These are phyloP conservation scores for Tamandua tetradactyla DNA, from an alignment of 2,797 vertebrate genomes.

Conservation along the genomic window DNA sequence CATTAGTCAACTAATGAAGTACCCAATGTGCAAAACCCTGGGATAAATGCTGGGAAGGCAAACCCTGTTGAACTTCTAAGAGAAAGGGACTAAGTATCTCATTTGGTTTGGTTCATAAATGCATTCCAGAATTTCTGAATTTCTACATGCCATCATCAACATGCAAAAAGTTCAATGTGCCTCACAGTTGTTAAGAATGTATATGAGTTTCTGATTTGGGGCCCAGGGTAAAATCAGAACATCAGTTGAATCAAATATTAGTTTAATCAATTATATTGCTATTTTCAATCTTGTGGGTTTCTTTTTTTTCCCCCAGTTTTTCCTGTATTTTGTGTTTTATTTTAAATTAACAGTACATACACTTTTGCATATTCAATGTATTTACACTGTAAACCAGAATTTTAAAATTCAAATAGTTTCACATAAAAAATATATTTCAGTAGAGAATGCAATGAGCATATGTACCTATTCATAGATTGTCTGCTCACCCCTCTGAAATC, in stretches of 20 bases:
- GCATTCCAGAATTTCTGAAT: neutral
- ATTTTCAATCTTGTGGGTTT: neutral
- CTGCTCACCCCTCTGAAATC: slow-evolving; percentile 8
- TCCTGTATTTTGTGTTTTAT: neutral
- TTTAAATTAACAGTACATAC: neutral
- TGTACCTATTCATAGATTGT: neutral
- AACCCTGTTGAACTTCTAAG: neutral
- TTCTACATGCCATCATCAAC: neutral
- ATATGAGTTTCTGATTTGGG: neutral
- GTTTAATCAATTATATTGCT: slow-evolving; percentile 36
- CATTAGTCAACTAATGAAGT: neutral
- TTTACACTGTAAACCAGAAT: neutral
- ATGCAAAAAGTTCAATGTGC: neutral
- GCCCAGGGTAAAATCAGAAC: neutral
- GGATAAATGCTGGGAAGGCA: neutral
- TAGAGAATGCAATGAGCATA: neutral
- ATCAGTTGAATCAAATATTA: neutral
- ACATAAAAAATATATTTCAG: neutral
- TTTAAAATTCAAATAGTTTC: slow-evolving; percentile 15
- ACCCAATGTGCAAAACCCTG: neutral
- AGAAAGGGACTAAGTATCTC: neutral
- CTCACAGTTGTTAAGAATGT: neutral
- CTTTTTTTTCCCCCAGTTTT: neutral
- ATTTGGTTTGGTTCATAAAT: neutral
- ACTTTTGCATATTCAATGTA: neutral